phyloP scores from a whole-genome alignment of 2,113 vertebrate genomes.

The Microcebus tavaratra region DNA sequence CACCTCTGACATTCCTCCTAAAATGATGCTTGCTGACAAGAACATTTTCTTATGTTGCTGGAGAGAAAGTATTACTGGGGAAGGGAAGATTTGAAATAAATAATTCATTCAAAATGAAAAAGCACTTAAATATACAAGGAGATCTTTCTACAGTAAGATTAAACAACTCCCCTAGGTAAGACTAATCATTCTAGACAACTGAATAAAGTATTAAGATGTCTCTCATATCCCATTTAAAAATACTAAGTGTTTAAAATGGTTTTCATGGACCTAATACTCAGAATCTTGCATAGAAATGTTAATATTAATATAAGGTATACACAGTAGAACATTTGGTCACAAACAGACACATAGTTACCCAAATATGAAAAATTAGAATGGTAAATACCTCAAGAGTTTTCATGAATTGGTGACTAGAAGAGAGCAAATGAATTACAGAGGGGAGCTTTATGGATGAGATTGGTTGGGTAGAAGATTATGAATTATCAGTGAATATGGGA shows the following conservation, averaged over 20 bases:
- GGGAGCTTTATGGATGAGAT: neutral
- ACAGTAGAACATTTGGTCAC: neutral
- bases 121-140: neutral
- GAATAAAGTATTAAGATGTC: neutral
- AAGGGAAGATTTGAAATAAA: neutral
- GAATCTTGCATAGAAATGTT: neutral
- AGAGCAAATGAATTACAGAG: neutral
- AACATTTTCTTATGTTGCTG: constrained; percentile 21
- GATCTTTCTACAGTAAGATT: constrained; percentile 18
- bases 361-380: neutral
- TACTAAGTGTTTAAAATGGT: neutral
- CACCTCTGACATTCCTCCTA: neutral
- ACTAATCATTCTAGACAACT: neutral
- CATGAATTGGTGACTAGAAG: neutral
- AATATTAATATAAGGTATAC: neutral
- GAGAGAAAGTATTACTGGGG: neutral
- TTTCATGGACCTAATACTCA: neutral
- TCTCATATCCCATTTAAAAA: neutral
- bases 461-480: neutral
- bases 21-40: neutral
- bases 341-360: neutral
- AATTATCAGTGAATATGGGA: neutral
- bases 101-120: constrained; percentile 7
- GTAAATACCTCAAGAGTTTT: neutral
- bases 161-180: constrained; percentile 32